phyloP scores from a whole-genome alignment of 2,888 invertebrate species.

The Adelphocoris suturalis region DNA sequence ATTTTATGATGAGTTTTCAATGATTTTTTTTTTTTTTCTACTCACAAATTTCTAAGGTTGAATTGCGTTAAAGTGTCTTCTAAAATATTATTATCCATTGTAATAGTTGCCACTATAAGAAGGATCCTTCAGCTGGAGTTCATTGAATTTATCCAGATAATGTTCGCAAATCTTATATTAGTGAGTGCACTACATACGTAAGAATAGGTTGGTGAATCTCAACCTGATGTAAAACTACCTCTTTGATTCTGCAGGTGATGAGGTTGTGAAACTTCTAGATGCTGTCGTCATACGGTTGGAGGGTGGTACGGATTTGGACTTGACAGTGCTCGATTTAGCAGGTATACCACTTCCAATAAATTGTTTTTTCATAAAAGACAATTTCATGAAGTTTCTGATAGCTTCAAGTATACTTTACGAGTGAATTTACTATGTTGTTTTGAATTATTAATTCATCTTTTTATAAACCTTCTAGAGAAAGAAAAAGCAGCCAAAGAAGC shows the following conservation, averaged over 20 bases:
- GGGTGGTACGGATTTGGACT: conserved; percentile 93
- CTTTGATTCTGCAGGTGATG: conserved; percentile 77
- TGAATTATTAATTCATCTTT: too few species aligned
- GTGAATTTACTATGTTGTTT: too few species aligned
- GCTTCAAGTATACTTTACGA: neutral
- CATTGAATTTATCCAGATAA: too few species aligned
- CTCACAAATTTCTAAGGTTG: too few species aligned
- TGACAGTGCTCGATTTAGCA: conserved; percentile 88
- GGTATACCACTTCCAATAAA: conserved; percentile 29
- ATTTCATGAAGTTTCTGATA: neutral
- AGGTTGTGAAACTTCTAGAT: conserved; percentile 89
- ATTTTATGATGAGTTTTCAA: too few species aligned
- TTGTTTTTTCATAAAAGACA: neutral
- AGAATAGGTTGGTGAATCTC: conserved; percentile 87
- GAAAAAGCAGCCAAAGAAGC: conserved; percentile 73
- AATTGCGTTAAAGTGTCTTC: too few species aligned
- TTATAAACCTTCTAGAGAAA: conserved; percentile 62
- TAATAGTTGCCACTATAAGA: too few species aligned
- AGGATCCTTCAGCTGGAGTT: too few species aligned
- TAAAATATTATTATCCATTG: too few species aligned
- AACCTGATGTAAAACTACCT: conserved; percentile 81
- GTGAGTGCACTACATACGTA: too few species aligned
- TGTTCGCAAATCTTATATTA: too few species aligned
- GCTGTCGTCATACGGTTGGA: conserved; percentile 98
- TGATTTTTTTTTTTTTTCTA: too few species aligned